phyloP scores from a whole-genome alignment of 2,888 invertebrate genomes.

The Gymnoscelis rufifasciata region DNA sequence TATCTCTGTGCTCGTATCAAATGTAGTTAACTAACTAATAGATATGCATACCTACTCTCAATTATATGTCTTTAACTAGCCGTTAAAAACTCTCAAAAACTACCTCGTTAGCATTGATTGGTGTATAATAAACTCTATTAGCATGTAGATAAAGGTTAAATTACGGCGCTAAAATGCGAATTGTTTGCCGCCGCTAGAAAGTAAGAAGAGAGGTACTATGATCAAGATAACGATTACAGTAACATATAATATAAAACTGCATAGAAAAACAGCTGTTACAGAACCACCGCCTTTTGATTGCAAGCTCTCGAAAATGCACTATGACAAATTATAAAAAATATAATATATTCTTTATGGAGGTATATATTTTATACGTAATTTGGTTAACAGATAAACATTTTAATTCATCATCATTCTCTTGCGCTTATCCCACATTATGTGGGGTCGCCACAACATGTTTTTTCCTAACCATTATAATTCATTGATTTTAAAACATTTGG shows the following conservation, averaged over 20 bases:
- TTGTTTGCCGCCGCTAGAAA: constrained; percentile 16
- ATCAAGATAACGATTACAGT: constrained; percentile 14
- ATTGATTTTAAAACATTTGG: too few relatives aligned
- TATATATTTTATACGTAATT: too few relatives aligned
- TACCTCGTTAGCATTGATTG: not conserved
- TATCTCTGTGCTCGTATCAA: too few relatives aligned
- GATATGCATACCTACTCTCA: not conserved
- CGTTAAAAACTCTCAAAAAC: not conserved
- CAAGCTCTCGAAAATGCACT: too few relatives aligned
- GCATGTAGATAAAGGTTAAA: constrained; percentile 6
- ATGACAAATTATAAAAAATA: too few relatives aligned
- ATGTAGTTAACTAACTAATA: too few relatives aligned
- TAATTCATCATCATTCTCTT: too few relatives aligned
- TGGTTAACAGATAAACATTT: too few relatives aligned
- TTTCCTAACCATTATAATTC: too few relatives aligned
- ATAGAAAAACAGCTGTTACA: not conserved
- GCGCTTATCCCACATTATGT: too few relatives aligned
- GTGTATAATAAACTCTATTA: constrained; percentile 1
- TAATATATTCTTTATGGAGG: not conserved
- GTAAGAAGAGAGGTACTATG: constrained; percentile 9
- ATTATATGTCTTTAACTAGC: not conserved
- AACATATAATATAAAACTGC: constrained; percentile 8
- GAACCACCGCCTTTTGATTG: not conserved
- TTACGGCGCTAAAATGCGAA: constrained; percentile 8
- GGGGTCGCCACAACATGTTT: too few relatives aligned